Percentiles rank a stretch among this genome's conserved stretches.
Evolutionary conservation across 2,797 vertebrate genomes (phyloP).

Genomic region (Danio kyathit): DNA sequence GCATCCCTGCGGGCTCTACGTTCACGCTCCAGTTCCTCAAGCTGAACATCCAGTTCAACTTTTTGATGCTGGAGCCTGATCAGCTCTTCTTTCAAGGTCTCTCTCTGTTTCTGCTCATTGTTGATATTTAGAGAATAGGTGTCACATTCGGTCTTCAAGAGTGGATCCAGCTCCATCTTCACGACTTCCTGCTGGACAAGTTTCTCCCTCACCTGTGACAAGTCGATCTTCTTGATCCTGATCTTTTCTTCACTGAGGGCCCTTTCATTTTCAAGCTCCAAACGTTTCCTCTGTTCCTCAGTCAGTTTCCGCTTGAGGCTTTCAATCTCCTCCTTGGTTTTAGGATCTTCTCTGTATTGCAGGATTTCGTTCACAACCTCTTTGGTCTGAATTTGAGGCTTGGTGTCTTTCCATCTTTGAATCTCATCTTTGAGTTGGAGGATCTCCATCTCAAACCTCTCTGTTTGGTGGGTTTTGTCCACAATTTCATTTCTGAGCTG

Average conservation of each 20-base stretch:
- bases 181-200: slow-evolving; percentile 93
- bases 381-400: slow-evolving; percentile 92
- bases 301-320: slow-evolving; percentile 84
- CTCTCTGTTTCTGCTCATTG: slow-evolving; percentile 89
- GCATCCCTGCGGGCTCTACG: slow-evolving; percentile 89
- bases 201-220: slow-evolving; percentile 91
- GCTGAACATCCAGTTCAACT: slow-evolving; percentile 88
- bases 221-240: slow-evolving; percentile 86
- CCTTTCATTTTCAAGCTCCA: slow-evolving; percentile 89
- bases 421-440: slow-evolving; percentile 93
- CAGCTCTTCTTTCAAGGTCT: slow-evolving; percentile 86
- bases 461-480: slow-evolving; percentile 88
- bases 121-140: slow-evolving; percentile 86
- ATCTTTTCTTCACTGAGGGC: slow-evolving; percentile 87
- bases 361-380: slow-evolving; percentile 94
- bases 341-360: slow-evolving; percentile 93
- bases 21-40: slow-evolving; percentile 92
- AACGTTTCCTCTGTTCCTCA: slow-evolving; percentile 91
- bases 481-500: slow-evolving; percentile 92
- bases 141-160: slow-evolving; percentile 86
- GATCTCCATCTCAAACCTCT: slow-evolving; percentile 91
- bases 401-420: slow-evolving; percentile 89
- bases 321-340: slow-evolving; percentile 92
- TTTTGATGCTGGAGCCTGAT: slow-evolving; percentile 84
- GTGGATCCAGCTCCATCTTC: slow-evolving; percentile 88